Conservation (phyloP, 2,113 vertebrate species). For the Pogona vitticeps region DNA sequence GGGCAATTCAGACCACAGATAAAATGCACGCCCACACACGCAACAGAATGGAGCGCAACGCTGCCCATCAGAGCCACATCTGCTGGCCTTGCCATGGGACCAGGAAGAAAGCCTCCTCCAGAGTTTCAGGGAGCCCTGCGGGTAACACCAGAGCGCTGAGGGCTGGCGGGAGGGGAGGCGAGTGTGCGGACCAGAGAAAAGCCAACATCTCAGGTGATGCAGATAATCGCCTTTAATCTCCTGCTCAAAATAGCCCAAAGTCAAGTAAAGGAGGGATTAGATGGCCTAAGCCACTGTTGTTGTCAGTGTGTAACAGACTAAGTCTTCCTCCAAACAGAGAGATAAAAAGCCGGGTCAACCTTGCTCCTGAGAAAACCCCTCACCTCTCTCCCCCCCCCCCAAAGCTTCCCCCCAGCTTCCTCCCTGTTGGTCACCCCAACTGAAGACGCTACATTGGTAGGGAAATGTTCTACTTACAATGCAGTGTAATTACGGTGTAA, state of each 20-base stretch:
- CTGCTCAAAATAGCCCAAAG: constrained; percentile 81
- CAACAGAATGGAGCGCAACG: background rate
- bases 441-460: no score
- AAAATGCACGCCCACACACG: no score
- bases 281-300: constrained; percentile 60
- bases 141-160: background rate
- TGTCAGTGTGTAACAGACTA: constrained; percentile 52
- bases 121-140: background rate
- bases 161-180: background rate
- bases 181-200: constrained; percentile 39
- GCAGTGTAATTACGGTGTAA: no score
- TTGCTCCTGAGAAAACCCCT: background rate
- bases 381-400: background rate
- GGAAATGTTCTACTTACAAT: no score
- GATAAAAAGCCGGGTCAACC: constrained; percentile 24
- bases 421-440: no score
- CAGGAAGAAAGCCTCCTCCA: background rate
- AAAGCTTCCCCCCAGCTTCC: no score
- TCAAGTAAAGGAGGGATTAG: constrained; percentile 79
- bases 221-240: constrained; percentile 80
- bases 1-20: no score
- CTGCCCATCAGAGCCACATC: no score
- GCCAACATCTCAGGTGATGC: constrained; percentile 54
- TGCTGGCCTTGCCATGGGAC: no score
- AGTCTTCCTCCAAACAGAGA: constrained; percentile 41